phyloP scores from a whole-genome alignment of 2,113 vertebrate species.

The Sinocyclocheilus grahami region DNA sequence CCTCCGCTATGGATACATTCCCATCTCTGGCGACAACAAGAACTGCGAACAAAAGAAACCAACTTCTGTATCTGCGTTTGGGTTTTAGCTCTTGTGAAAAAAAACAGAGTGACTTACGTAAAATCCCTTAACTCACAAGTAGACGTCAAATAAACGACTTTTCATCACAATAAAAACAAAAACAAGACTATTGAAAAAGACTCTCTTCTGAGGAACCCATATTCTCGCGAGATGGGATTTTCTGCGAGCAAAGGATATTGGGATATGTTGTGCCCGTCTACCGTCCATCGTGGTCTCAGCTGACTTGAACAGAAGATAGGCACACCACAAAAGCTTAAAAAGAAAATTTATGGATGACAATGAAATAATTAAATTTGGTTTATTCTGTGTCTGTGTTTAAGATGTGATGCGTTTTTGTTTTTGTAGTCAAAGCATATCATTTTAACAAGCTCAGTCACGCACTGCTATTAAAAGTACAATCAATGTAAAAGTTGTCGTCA shows the following conservation, averaged over 20 bases:
- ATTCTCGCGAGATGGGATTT: constrained; percentile 51
- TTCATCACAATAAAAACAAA: constrained; percentile 2
- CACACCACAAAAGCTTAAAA: neutral
- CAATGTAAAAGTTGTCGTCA: neutral
- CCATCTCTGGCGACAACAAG: constrained; percentile 24
- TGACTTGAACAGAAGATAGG: neutral
- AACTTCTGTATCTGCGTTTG: neutral
- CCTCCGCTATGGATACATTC: constrained; percentile 60
- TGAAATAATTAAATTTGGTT: neutral
- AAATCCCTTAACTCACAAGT: neutral
- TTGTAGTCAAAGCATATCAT: too few relatives aligned
- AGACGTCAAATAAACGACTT: constrained; percentile 2
- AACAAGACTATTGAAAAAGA: constrained; percentile 25
- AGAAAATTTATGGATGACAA: neutral
- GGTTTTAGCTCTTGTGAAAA: neutral
- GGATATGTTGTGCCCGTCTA: constrained; percentile 50
- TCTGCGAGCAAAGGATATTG: constrained; percentile 41
- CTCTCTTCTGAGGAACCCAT: neutral
- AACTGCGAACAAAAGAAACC: neutral
- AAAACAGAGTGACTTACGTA: neutral
- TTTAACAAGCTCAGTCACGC: neutral
- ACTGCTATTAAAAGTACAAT: neutral
- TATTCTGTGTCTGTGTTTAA: neutral
- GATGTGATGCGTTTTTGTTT: neutral
- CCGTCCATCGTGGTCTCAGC: neutral